Conservation (phyloP, 2,797 vertebrate genomes). For the Clamator glandarius region DNA sequence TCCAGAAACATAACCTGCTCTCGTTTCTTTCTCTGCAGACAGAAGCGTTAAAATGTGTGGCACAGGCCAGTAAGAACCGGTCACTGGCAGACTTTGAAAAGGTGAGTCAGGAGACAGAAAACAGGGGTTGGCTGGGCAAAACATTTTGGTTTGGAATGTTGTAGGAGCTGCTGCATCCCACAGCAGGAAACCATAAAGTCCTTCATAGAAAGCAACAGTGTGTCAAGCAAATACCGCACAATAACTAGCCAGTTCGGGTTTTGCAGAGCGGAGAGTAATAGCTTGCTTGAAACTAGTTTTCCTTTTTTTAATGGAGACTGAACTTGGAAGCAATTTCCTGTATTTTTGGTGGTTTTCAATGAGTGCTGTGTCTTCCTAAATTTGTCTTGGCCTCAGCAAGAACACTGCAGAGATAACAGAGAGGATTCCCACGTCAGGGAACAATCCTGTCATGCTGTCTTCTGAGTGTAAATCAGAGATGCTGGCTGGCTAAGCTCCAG, state of each 20-base stretch:
- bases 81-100: constrained; percentile 98
- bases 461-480: background rate
- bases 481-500: background rate
- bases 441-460: accelerated
- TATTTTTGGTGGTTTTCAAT: background rate
- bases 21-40: constrained; percentile 80
- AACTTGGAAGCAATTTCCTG: background rate
- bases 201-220: background rate
- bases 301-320: background rate
- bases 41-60: constrained; percentile 96
- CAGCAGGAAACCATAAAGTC: background rate
- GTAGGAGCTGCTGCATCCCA: background rate
- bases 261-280: background rate
- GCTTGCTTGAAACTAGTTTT: background rate
- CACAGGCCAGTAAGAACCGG: constrained; percentile 97
- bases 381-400: background rate
- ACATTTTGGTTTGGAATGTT: background rate
- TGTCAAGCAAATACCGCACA: background rate
- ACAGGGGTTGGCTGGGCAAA: background rate
- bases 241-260: accelerated
- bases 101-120: constrained; percentile 77
- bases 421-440: background rate
- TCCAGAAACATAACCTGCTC: background rate
- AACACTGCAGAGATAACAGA: background rate
- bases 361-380: background rate